Evolutionary conservation across 2,888 invertebrate species (phyloP).

Genomic region (Nezara viridula): DNA sequence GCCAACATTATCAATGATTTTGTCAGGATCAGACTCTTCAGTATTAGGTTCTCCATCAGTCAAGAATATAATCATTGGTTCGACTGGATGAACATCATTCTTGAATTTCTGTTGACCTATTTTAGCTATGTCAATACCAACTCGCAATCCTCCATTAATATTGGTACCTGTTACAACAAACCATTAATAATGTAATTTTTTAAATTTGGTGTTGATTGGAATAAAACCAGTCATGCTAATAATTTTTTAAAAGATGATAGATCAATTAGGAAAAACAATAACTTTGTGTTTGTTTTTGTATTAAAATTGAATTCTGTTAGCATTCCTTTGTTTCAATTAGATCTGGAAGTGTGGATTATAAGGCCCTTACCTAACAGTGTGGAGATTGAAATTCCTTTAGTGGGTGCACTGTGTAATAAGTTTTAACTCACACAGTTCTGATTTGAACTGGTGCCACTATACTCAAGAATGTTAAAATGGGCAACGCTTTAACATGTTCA

Average conservation of each 20-base stretch:
- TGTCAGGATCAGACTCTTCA: slow-evolving; percentile 72
- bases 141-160: slow-evolving; percentile 76
- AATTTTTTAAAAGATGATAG: neutral
- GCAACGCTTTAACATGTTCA: no score
- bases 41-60: slow-evolving; percentile 79
- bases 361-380: no score
- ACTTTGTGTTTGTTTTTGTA: neutral
- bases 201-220: neutral
- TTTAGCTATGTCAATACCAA: slow-evolving; percentile 66
- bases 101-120: slow-evolving; percentile 48
- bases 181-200: neutral
- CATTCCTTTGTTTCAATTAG: no score
- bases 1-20: slow-evolving; percentile 72
- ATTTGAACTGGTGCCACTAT: no score
- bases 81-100: slow-evolving; percentile 68
- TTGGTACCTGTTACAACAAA: slow-evolving; percentile 73
- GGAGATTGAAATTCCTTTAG: no score
- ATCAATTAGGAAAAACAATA: neutral
- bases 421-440: no score
- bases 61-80: slow-evolving; percentile 77
- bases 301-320: neutral
- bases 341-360: no score
- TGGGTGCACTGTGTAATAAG: no score
- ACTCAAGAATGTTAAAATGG: no score
- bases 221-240: neutral